Evolutionary conservation across 2,797 vertebrate species (phyloP), one percentile per base, ranked within the genome.

Genomic region (Lacerta agilis): DNA sequence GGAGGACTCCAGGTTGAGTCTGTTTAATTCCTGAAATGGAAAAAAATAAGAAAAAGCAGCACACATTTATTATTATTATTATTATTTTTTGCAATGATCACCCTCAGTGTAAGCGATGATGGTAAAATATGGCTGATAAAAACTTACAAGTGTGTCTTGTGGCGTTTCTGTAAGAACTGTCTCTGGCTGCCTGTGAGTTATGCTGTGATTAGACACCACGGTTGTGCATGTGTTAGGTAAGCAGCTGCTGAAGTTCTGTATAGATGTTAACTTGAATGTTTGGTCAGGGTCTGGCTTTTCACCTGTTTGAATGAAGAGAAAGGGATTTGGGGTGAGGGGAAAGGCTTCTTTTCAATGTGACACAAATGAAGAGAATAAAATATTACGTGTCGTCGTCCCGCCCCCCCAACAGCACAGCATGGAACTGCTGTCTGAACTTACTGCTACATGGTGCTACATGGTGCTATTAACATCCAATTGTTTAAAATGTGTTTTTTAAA

Each of bases 271-370:
- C 94, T 98, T 98, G 96, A 99, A 99, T 36, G 98, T 98, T 97
- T 99, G 99, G 91, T 99, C 99, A 92, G 99, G 98, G 96, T 99
- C 99, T 92, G 98, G 98, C 94, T 99, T 99, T 94, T 99, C 99
- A 96, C 99, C 99, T 98, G 95, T 2, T 84, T 91, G 79, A 88
- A 18, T 0, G 49, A 69, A 95, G 90, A 85, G 61, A 91, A 64
- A 4, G 61, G 20, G 33, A 23, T 81, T 67, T 81, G 69, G n/a
- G 58, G 33, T 13, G 25, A 8, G 38, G 6, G 0, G 38, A 9
- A 76, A 75, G 78, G 33, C 38, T 61, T 64, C 55, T 73, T 87
- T 2, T 66, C 33, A 27, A 67, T 72, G 29, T 49, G 15, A 69
- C 4, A 80, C 67, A 73, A 41, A 73, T 3, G 33, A 82, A 43